Evolutionary conservation across 2,888 invertebrate genomes (phyloP), one percentile per base, ranked within the genome.

Genomic region (Tricholauxania praeusta): DNA sequence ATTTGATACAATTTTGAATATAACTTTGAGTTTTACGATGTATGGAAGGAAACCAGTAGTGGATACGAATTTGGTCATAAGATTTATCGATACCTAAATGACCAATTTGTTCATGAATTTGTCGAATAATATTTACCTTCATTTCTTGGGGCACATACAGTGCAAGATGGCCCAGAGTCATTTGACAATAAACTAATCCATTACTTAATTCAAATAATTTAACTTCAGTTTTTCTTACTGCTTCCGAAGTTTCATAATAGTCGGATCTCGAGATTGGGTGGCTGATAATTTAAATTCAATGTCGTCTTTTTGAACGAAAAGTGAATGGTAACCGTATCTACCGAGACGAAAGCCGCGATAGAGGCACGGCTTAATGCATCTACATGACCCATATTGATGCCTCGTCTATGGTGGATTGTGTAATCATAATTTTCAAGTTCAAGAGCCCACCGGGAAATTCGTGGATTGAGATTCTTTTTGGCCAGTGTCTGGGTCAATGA

Each of bases 401-500:
- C 55, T 49, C 28, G 17, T 48, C 72, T 47, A 48, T 72, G 72
- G 12, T 72, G n/a, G 19, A 66, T 57, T 5, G 57, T 28, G 15
- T 72, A 64, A 49, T 72, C 57, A 57, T 49, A 72, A 22, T 65
- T 78, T 63, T 75, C 76, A 60, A 73, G 49, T 52, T 75, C 72
- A 49, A 75, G 51, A 4, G 73, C 72, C 73, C 75, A 75, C 59
- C 75, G 69, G 10, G 74, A 67, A 57, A 62, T 74, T 55, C 72
- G 49, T 12, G 69, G 39, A 51, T 72, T 75, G 19, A 70, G 19
- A 12, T n/a, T 6, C 51, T 71, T 73, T 28, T 70, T 75, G 12
- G 65, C 59, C 19, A 75, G 28, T 5, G 71, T 73, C 0, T 72
- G 57, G 76, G 76, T 77, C 59, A 82, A 75, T 70, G 77, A 75